Percentiles rank a stretch among this genome's conserved stretches.
These are phyloP conservation scores for Thalassaphorura encarpata DNA, from an alignment of 1,140 invertebrate species.

Conservation along the genomic window DNA sequence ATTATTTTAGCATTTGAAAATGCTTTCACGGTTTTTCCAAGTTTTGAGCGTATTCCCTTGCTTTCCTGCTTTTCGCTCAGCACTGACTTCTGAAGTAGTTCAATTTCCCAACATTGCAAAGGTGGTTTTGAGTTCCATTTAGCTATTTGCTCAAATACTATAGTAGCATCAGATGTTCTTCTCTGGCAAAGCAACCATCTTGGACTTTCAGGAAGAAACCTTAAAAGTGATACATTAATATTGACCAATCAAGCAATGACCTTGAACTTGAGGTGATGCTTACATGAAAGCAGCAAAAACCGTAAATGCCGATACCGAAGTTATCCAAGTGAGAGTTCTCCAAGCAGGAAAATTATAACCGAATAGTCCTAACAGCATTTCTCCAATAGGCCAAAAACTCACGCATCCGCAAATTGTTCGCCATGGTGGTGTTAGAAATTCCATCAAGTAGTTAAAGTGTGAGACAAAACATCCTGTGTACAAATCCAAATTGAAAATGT, in stretches of 20 bases:
- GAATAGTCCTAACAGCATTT: constrained; percentile 15
- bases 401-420: constrained; percentile 23
- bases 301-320: constrained; percentile 13
- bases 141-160: constrained; percentile 17
- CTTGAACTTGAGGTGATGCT: background rate
- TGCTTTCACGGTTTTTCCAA: constrained; percentile 11
- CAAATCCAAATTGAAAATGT: background rate
- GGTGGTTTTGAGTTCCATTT: constrained; percentile 19
- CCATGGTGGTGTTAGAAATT: constrained; percentile 23
- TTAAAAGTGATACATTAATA: constrained; percentile 6
- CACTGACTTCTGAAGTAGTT: constrained; percentile 12
- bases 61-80: background rate
- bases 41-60: background rate
- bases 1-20: constrained; percentile 10
- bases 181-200: constrained; percentile 16
- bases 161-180: constrained; percentile 9
- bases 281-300: constrained; percentile 20
- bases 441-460: constrained; percentile 27
- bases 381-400: constrained; percentile 17
- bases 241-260: background rate
- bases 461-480: constrained; percentile 21
- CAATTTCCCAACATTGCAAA: constrained; percentile 2
- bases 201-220: constrained; percentile 18
- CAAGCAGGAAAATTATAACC: constrained; percentile 18
- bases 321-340: constrained; percentile 15